Percentiles rank a stretch among this genome's conserved stretches.
These are phyloP conservation scores for Thyatira batis DNA, from an alignment of 2,888 invertebrate species.

Conservation along the genomic window DNA sequence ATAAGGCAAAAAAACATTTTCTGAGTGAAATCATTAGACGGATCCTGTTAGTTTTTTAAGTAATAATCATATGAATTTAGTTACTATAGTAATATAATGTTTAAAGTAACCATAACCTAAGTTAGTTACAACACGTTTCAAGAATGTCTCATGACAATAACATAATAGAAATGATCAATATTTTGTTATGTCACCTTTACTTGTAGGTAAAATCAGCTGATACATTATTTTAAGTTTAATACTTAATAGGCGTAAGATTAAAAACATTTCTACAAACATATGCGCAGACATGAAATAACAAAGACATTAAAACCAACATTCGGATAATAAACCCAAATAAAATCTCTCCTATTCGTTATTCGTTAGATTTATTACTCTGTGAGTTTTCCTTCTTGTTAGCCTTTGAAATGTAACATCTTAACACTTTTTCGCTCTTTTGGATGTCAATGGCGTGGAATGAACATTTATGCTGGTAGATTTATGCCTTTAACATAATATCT, in stretches of 20 bases:
- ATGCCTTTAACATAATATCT: constrained; percentile 13
- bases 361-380: constrained; percentile 42
- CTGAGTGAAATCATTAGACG: too few species aligned
- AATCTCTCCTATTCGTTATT: constrained; percentile 20
- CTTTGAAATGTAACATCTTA: constrained; percentile 41
- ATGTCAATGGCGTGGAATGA: constrained; percentile 51
- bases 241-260: constrained; percentile 12
- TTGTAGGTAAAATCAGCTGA: too few species aligned
- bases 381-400: constrained; percentile 49
- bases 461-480: constrained; percentile 24
- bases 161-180: too few species aligned
- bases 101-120: too few species aligned
- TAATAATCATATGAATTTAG: too few species aligned
- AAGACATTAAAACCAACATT: constrained; percentile 18
- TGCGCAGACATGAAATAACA: constrained; percentile 2
- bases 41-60: too few species aligned
- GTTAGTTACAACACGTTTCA: too few species aligned
- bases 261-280: not conserved
- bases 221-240: too few species aligned
- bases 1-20: too few species aligned
- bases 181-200: too few species aligned
- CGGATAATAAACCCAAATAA: constrained; percentile 21
- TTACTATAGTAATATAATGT: too few species aligned
- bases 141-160: too few species aligned
- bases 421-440: constrained; percentile 45